Evolutionary conservation across 1,140 invertebrate species (phyloP).

Genomic region (Mya arenaria): DNA sequence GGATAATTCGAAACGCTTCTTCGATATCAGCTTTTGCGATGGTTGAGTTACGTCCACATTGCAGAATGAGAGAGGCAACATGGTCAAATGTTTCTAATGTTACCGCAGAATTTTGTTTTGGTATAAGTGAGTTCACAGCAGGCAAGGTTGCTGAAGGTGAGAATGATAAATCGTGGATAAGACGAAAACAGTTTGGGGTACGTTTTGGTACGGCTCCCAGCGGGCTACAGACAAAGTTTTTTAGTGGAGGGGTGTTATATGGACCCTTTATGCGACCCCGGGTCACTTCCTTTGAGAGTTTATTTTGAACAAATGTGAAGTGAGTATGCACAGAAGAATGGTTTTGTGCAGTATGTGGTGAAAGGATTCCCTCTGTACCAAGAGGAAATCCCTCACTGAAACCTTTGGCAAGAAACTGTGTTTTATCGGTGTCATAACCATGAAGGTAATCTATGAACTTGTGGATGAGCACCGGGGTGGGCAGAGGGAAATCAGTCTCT

Average conservation of each 20-base stretch:
- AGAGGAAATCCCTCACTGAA: neutral
- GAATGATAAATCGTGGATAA: constrained; percentile 14
- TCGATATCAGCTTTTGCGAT: constrained; percentile 52
- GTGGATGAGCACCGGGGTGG: neutral
- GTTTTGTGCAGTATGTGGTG: neutral
- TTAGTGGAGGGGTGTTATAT: neutral
- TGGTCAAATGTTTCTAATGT: constrained; percentile 19
- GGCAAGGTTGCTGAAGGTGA: too few species aligned
- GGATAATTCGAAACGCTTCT: constrained; percentile 40
- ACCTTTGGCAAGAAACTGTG: neutral
- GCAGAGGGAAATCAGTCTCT: neutral
- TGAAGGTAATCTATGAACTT: neutral
- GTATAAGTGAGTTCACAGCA: neutral
- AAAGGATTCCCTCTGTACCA: neutral
- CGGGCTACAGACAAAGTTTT: constrained; percentile 1
- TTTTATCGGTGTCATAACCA: neutral
- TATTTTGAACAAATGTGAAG: neutral
- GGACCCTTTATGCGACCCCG: constrained; percentile 1
- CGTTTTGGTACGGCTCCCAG: constrained; percentile 4
- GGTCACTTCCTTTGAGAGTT: neutral
- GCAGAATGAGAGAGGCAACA: neutral
- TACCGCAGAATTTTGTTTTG: neutral
- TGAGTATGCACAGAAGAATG: neutral
- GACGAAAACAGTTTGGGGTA: neutral
- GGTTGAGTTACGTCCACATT: constrained; percentile 9